Evolutionary conservation across 2,888 invertebrate genomes (phyloP), one percentile per base, ranked within the genome.

Genomic region (Microctonus hyperodae): DNA sequence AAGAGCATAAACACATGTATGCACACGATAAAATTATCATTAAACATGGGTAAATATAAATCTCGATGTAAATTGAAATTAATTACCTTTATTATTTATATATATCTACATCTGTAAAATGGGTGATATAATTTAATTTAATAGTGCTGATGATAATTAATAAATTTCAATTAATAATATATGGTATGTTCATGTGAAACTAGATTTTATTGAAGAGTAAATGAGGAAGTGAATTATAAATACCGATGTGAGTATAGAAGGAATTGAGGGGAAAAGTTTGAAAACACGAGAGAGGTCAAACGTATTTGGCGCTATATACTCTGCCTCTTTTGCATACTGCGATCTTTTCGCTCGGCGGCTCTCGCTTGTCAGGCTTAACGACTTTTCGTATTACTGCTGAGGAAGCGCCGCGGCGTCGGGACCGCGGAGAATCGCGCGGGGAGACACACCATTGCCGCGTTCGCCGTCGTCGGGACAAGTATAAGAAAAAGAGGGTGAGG

Each of bases 311-410:
- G 63, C 25, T 37, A 40, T 53, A 28, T 28, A 25, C 25, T 13
- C n/a, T 28, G 25, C 23, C 71, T 65, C 64, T 66, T 71, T 69
- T 69, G 69, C 71, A 71, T 70, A 25, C 25, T 58, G 57, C 68
- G 60, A 55, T 69, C 68, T 55, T 60, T 55, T 53, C 61, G 40
- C 50, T 50, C 33, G 70, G 58, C 59, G 63, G 62, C 65, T 65
- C 50, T 37, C 23, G 64, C 48, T 67, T 67, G 70, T 69, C 69
- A 67, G 69, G 64, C 61, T 65, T 69, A 71, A 71, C 69, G 71
- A 71, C 65, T 71, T 69, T 69, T 71, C 71, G 66, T 66, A 64
- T 63, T 55, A 64, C 62, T 65, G 62, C 65, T 53, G 58, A 57
- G 50, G 25, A 53, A 53, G 25, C 53, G 53, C 22, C 51, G 7